Evolutionary conservation across 2,888 invertebrate species (phyloP).

Genomic region (Entomobrya multifasciata): DNA sequence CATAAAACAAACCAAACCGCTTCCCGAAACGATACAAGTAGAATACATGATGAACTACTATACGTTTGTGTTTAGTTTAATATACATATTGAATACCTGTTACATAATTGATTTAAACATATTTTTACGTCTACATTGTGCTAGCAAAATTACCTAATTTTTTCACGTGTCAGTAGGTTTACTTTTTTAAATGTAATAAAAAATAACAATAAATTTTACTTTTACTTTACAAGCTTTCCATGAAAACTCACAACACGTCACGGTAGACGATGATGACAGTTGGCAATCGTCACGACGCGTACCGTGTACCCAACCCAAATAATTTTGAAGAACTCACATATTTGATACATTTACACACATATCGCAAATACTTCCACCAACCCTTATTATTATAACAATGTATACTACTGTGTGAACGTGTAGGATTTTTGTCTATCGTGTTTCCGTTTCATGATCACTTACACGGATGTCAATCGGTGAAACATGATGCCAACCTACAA

Average conservation of each 20-base stretch:
- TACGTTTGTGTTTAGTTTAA: too few species aligned
- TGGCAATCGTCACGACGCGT: slow-evolving; percentile 66
- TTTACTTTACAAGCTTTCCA: slow-evolving; percentile 29
- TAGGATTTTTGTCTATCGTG: slow-evolving; percentile 25
- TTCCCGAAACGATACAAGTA: too few species aligned
- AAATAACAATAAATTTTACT: not conserved
- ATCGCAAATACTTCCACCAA: slow-evolving; percentile 27
- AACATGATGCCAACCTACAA: slow-evolving; percentile 56
- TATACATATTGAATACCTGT: too few species aligned
- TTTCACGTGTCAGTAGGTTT: slow-evolving; percentile 39
- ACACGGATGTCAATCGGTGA: slow-evolving; percentile 55
- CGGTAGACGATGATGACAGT: slow-evolving; percentile 62
- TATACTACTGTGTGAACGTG: not conserved
- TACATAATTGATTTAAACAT: too few species aligned
- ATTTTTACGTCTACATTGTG: slow-evolving; percentile 28
- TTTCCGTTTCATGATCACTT: slow-evolving; percentile 38
- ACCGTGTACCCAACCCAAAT: slow-evolving; percentile 27
- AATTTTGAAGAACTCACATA: slow-evolving; percentile 36
- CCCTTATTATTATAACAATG: slow-evolving; percentile 1
- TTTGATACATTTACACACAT: too few species aligned
- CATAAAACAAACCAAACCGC: slow-evolving; percentile 28
- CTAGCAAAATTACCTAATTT: slow-evolving; percentile 34
- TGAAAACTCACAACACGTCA: slow-evolving; percentile 36
- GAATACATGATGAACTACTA: too few species aligned
- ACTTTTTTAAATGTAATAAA: not conserved